Evolutionary conservation across 2,888 invertebrate genomes (phyloP).

Genomic region (Neuroscelio doddi): DNA sequence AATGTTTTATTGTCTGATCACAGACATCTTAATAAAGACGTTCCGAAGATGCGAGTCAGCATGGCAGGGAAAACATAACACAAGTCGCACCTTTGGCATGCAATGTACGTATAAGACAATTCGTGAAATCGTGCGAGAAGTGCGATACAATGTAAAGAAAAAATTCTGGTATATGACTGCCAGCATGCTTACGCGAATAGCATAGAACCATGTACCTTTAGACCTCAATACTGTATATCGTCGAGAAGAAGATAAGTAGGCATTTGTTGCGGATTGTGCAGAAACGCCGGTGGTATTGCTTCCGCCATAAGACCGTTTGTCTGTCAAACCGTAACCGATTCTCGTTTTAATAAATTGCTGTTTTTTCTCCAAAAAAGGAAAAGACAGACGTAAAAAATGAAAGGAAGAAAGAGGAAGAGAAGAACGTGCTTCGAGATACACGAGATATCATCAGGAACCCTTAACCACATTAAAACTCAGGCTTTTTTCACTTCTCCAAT

Average conservation of each 20-base stretch:
- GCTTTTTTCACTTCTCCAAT: not conserved
- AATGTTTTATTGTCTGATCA: too few species aligned
- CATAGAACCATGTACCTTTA: slow-evolving; percentile 70
- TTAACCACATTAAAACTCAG: not conserved
- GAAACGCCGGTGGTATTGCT: slow-evolving; percentile 74
- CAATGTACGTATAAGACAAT: slow-evolving; percentile 7
- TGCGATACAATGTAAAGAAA: slow-evolving; percentile 22
- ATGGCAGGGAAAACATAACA: slow-evolving; percentile 10
- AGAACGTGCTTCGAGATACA: slow-evolving; percentile 21
- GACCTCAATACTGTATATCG: slow-evolving; percentile 78
- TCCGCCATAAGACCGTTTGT: slow-evolving; percentile 72
- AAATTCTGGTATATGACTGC: slow-evolving; percentile 11
- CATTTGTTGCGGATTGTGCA: slow-evolving; percentile 75
- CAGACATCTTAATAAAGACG: slow-evolving; percentile 7
- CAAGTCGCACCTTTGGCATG: slow-evolving; percentile 14
- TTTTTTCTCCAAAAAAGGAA: slow-evolving; percentile 17
- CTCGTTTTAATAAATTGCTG: slow-evolving; percentile 46
- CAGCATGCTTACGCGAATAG: slow-evolving; percentile 45
- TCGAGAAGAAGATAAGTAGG: slow-evolving; percentile 77
- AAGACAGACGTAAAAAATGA: not conserved
- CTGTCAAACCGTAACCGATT: slow-evolving; percentile 71
- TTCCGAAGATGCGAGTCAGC: slow-evolving; percentile 13
- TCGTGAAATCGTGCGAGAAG: slow-evolving; percentile 34
- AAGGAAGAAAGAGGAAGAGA: slow-evolving; percentile 1
- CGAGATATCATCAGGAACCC: not conserved